Conservation (phyloP, 2,888 invertebrate species). For the Zhuqinia jingwanae region DNA sequence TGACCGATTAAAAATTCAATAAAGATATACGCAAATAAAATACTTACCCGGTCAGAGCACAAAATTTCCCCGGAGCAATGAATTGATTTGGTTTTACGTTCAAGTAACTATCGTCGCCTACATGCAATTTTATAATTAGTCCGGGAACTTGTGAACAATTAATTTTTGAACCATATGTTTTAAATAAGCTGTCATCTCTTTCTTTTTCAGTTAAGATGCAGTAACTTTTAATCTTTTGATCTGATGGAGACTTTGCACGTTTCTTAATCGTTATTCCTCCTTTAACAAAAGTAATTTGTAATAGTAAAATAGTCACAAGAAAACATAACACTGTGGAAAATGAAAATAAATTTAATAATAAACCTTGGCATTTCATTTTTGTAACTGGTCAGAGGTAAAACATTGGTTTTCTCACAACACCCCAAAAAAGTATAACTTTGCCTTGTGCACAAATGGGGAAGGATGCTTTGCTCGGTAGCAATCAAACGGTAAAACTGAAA, state of each 20-base stretch:
- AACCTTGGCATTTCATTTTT: background rate
- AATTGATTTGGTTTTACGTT: background rate
- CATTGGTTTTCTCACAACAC: slow-evolving; percentile 2
- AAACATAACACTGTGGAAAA: background rate
- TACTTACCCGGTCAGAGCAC: slow-evolving; percentile 41
- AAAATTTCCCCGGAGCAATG: slow-evolving; percentile 43
- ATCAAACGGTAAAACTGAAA: background rate
- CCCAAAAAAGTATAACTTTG: background rate
- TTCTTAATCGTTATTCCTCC: slow-evolving; percentile 6
- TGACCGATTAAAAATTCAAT: background rate
- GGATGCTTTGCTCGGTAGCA: background rate
- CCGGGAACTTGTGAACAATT: slow-evolving; percentile 47
- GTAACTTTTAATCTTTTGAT: background rate
- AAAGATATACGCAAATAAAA: background rate
- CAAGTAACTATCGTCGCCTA: slow-evolving; percentile 29
- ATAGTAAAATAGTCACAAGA: background rate
- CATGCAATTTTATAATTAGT: slow-evolving; percentile 16
- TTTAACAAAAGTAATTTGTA: background rate
- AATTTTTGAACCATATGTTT: background rate
- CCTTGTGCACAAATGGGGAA: background rate
- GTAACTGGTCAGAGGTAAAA: background rate
- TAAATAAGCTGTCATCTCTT: background rate
- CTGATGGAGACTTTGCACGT: background rate
- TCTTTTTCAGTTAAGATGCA: background rate
- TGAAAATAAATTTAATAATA: background rate